A percentile compares a stretch with the other conserved stretches of the same genome.
These are phyloP conservation scores for Serranus cabrilla DNA, from an alignment of 2,797 vertebrate species.

Conservation along the genomic window DNA sequence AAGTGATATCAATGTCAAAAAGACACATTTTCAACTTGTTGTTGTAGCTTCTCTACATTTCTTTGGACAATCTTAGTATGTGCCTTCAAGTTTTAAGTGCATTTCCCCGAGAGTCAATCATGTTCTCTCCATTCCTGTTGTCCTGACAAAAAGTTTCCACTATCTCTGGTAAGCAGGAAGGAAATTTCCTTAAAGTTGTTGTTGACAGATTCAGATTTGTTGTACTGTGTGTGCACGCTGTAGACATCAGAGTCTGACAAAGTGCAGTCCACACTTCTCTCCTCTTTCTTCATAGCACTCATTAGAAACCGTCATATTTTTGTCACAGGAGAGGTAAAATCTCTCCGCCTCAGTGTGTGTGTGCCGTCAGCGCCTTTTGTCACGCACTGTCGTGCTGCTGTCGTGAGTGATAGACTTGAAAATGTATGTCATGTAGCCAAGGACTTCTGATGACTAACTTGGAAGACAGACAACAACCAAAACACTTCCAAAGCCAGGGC, in stretches of 20 bases:
- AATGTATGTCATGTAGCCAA: conserved; percentile 49
- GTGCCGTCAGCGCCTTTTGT: conserved; percentile 38
- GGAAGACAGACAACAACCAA: conserved; percentile 37
- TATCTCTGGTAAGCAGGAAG: conserved; percentile 13
- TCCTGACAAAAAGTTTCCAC: neutral
- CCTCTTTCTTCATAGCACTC: neutral
- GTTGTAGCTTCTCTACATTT: neutral
- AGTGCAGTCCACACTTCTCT: conserved; percentile 9
- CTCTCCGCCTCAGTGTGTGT: conserved; percentile 26
- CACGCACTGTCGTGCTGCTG: conserved; percentile 6
- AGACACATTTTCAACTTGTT: conserved; percentile 13
- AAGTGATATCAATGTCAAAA: conserved; percentile 28
- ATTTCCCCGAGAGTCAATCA: conserved; percentile 1
- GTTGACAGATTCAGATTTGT: conserved; percentile 31
- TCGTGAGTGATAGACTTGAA: conserved; percentile 43
- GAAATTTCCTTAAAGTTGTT: conserved; percentile 2
- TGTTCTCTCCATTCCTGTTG: conserved; percentile 9
- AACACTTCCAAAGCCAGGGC: conserved; percentile 25
- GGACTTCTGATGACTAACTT: conserved; percentile 56
- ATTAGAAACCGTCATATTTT: conserved; percentile 41
- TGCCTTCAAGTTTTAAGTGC: conserved; percentile 2
- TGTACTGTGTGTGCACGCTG: neutral
- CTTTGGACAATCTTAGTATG: neutral
- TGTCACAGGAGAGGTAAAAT: conserved; percentile 22
- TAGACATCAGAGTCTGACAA: conserved; percentile 30